A percentile compares a stretch with the other conserved stretches of the same genome.
Evolutionary conservation across 2,888 invertebrate species (phyloP).

Genomic region (Mesorhabditis sp.): DNA sequence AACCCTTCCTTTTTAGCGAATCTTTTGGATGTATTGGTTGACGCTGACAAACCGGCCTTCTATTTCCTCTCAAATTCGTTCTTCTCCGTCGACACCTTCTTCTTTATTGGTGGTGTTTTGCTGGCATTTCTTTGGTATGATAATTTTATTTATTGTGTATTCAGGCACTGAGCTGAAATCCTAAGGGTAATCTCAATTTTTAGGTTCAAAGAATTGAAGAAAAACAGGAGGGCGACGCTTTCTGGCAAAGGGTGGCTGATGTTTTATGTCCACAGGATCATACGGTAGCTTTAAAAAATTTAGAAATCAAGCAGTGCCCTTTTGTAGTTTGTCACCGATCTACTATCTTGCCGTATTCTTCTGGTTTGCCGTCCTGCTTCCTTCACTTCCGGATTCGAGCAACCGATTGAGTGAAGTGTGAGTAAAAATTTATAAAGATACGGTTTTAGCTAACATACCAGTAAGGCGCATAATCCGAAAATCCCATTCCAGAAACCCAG

Average conservation of each 20-base stretch:
- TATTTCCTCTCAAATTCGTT: neutral
- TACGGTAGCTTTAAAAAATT: neutral
- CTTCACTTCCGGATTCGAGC: neutral
- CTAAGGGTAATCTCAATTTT: neutral
- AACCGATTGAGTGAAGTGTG: too few species aligned
- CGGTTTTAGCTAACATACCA: too few species aligned
- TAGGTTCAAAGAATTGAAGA: slow-evolving; percentile 1
- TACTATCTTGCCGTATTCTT: slow-evolving; percentile 1
- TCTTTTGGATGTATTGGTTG: neutral
- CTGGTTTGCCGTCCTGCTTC: neutral
- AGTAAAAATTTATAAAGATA: too few species aligned
- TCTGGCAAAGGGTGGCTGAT: neutral
- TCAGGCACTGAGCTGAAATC: neutral
- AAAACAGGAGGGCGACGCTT: neutral
- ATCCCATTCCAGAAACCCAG: too few species aligned
- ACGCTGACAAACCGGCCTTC: neutral
- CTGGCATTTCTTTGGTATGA: neutral
- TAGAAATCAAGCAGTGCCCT: neutral
- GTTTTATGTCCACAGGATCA: neutral
- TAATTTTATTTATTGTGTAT: neutral
- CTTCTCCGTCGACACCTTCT: slow-evolving; percentile 2
- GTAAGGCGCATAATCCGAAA: too few species aligned
- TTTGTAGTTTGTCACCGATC: slow-evolving; percentile 1
- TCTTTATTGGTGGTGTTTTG: slow-evolving; percentile 1
- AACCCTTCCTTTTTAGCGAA: neutral